Percentiles rank a stretch among this genome's conserved stretches.
phyloP scores from a whole-genome alignment of 2,113 vertebrate species.

The Gymnogyps californianus region DNA sequence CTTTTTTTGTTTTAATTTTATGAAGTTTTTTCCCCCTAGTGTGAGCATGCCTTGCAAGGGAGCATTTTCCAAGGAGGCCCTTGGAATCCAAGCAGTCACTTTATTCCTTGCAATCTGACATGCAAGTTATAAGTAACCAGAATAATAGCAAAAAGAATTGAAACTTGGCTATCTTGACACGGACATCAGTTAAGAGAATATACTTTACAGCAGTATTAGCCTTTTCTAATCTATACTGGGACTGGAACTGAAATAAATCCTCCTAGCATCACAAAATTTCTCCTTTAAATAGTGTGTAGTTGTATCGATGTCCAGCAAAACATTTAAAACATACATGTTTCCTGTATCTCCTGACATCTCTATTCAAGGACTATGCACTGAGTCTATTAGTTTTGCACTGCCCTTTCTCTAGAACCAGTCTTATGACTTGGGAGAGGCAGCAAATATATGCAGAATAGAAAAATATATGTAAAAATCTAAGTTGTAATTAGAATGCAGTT shows the following conservation, averaged over 20 bases:
- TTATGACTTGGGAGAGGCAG: background rate
- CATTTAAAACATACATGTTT: background rate
- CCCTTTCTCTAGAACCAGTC: background rate
- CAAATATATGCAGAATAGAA: background rate
- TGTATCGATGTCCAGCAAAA: background rate
- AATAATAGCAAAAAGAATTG: background rate
- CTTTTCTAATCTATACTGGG: background rate
- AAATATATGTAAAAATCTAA: background rate
- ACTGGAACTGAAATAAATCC: background rate
- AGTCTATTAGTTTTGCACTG: background rate
- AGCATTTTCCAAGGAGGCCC: background rate
- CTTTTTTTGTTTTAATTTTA: background rate
- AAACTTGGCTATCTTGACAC: background rate
- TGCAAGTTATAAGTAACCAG: background rate
- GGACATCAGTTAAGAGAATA: background rate
- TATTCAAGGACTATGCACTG: background rate
- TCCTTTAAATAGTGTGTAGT: background rate
- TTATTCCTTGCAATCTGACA: rapidly evolving
- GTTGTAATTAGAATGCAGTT: background rate
- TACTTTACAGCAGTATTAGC: background rate
- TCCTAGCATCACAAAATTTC: background rate
- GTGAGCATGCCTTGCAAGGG: background rate
- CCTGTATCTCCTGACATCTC: background rate
- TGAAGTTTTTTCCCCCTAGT: background rate
- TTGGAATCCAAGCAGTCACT: background rate